Conservation (phyloP, 2,888 invertebrate species). For the Deilephila porcellus region DNA sequence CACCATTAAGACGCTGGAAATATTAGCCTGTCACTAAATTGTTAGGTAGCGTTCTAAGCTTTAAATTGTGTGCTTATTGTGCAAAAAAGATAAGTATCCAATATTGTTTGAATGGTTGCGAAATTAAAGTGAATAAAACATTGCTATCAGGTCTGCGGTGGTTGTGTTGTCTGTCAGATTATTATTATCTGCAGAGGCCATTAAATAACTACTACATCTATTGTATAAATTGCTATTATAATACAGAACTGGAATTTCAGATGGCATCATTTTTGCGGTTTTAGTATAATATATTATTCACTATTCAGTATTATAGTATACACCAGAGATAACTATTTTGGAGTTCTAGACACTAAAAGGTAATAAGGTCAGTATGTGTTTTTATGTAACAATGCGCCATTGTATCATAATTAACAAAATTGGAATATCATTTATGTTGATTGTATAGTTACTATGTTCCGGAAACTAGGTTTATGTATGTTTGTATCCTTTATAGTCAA, state of each 20-base stretch:
- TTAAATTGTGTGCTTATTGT: not conserved
- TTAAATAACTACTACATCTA: conserved; percentile 8
- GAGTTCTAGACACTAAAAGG: not conserved
- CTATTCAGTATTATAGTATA: not conserved
- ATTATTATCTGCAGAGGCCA: conserved; percentile 15
- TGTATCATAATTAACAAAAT: no score
- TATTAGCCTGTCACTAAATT: no score
- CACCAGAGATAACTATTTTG: not conserved
- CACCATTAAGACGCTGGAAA: no score
- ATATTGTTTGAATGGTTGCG: not conserved
- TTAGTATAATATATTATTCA: not conserved
- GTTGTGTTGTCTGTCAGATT: not conserved
- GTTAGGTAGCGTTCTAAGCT: not conserved
- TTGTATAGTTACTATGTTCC: no score
- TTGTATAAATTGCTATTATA: not conserved
- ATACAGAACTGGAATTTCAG: conserved; percentile 1
- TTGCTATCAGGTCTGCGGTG: not conserved
- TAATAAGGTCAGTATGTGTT: no score
- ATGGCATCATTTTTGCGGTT: not conserved
- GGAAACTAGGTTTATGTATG: no score
- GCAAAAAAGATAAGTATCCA: not conserved
- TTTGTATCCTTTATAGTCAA: no score
- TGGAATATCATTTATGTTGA: no score
- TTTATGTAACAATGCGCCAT: no score
- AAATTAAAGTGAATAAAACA: conserved; percentile 11